Base-by-base conservation (phyloP, 2,797 vertebrate genomes). In the Dermochelys coriacea region DNA sequence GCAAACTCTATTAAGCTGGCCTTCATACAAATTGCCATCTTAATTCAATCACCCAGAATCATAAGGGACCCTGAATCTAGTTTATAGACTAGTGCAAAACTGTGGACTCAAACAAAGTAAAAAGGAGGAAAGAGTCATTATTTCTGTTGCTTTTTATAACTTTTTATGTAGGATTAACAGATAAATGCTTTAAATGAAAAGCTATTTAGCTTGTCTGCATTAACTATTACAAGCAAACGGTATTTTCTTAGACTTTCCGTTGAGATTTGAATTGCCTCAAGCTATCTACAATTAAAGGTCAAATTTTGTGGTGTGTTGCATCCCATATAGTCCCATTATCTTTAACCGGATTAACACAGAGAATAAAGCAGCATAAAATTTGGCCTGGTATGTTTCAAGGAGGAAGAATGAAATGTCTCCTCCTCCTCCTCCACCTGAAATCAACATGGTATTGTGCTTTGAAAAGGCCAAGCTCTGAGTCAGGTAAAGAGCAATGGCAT, bases 81-180 rank as follows among this genome's bases (percentile, higher is more conserved):
- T 52, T 71, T 61, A 54, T 37, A 15, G 6, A 57, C 89, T 64
- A 81, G 64, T 90, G 84, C 90, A 96, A 96, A 96, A 93, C 85
- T 52, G 49, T 51, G 78, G 87, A 82, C 82, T 88, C 34, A 85
- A 82, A 80, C n/a, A 85, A 97, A 96, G 88, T 86, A 91, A 92
- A 95, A 86, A 92, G 94, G 29, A 0, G 1, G 15, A 59, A 1
- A 6, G 45, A 79, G 23, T 21, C 29, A 86, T 19, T 86, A 37
- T 15, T 15, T 93, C 78, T 91, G 88, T 91, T 29, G 2, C 41
- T 55, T 83, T 93, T 91, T 93, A 75, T 82, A 84, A 89, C 8
- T 81, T 95, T 97, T 87, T 87, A 86, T 91, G 27, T 93, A 82
- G 52, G 34, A 86, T 74, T 96, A 97, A 85, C 55, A 86, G 23